These are phyloP conservation scores for Gymnodraco acuticeps DNA, from an alignment of 2,797 vertebrate genomes.

Conservation along the genomic window DNA sequence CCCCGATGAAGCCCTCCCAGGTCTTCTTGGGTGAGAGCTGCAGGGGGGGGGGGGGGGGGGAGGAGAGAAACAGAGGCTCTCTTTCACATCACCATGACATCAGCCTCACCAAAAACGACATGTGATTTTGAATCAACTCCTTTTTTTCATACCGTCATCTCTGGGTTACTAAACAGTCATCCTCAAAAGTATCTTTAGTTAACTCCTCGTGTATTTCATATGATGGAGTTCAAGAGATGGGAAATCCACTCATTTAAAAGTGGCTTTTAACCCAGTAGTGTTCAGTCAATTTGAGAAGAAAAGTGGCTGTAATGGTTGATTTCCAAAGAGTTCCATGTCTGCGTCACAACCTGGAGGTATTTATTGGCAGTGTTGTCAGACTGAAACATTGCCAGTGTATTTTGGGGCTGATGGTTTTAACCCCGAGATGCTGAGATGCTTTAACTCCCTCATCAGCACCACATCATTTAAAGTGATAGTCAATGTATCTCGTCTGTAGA, in stretches of 20 bases:
- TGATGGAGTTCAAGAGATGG: background rate
- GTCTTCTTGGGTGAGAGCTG: constrained; percentile 99
- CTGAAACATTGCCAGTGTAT: background rate
- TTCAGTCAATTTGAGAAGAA: background rate
- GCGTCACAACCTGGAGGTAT: background rate
- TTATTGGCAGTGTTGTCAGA: background rate
- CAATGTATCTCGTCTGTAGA: no score
- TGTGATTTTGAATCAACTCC: constrained; percentile 14
- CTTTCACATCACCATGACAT: constrained; percentile 36
- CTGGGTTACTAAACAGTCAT: background rate
- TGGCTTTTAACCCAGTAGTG: background rate
- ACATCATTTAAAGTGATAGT: no score
- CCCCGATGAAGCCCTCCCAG: constrained; percentile 99
- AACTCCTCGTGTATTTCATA: background rate
- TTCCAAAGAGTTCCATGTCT: background rate
- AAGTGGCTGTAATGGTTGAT: background rate
- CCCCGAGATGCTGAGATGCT: no score
- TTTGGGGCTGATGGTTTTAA: background rate
- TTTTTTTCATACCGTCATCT: no score
- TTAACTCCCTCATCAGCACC: no score
- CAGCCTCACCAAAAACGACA: constrained; percentile 1
- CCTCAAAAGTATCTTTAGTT: background rate
- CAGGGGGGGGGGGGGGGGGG: background rate
- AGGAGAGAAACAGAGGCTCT: background rate
- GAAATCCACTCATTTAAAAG: background rate